Evolutionary conservation across 1,140 invertebrate species (phyloP).

Genomic region (Heliconius eleuchia): DNA sequence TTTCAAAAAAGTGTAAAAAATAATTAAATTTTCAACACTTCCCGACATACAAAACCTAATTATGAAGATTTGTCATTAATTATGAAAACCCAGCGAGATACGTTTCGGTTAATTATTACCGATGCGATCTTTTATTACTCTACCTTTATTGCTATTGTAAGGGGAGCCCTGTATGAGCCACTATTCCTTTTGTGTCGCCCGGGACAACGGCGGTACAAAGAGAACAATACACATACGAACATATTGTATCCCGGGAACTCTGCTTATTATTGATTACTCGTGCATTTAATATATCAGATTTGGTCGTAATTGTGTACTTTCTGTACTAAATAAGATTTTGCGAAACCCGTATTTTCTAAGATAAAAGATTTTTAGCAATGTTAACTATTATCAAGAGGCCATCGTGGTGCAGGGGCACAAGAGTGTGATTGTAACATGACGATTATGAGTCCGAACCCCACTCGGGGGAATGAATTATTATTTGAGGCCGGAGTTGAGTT

Average conservation of each 20-base stretch:
- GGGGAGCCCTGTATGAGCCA: constrained; percentile 24
- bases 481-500: no score
- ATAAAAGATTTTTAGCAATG: not conserved
- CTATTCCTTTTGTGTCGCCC: constrained; percentile 35
- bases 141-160: constrained; percentile 37
- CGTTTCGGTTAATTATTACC: constrained; percentile 26
- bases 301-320: not conserved
- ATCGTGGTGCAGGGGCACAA: no score
- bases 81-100: not conserved
- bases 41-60: not conserved
- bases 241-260: constrained; percentile 32
- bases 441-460: no score
- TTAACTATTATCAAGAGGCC: not conserved
- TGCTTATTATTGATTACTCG: constrained; percentile 37
- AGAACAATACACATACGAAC: constrained; percentile 32
- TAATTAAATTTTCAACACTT: not conserved
- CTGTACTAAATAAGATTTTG: not conserved
- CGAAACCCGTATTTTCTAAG: not conserved
- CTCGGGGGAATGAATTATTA: no score
- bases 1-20: not conserved
- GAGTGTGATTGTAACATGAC: no score
- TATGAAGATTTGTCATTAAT: constrained; percentile 11
- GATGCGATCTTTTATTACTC: constrained; percentile 30
- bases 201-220: constrained; percentile 37
- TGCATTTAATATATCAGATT: not conserved